Conservation (phyloP, 1,140 invertebrate genomes). For the Babylonia areolata region DNA sequence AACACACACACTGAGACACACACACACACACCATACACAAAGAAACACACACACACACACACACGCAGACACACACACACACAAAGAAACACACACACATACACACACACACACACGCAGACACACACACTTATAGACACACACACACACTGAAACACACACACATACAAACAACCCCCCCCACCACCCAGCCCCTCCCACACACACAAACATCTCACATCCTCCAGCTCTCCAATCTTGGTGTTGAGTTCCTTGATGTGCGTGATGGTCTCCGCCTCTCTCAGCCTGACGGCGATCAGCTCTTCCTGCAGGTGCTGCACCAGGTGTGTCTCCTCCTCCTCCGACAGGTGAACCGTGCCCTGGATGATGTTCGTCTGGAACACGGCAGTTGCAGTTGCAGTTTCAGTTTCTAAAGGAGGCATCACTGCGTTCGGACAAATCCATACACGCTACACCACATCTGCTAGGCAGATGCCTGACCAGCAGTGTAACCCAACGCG, state of each 20-base stretch:
- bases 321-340: conserved; percentile 57
- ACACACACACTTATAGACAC: background rate
- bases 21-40: too few relatives aligned
- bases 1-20: too few relatives aligned
- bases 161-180: background rate
- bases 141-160: background rate
- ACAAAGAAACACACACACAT: too few relatives aligned
- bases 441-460: too few relatives aligned
- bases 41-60: too few relatives aligned
- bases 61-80: too few relatives aligned
- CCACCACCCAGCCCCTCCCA: background rate
- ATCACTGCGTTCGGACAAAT: too few relatives aligned
- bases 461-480: too few relatives aligned
- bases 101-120: too few relatives aligned
- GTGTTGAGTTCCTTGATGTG: conserved; percentile 92
- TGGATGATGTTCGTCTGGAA: conserved; percentile 47
- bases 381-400: background rate
- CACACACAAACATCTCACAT: conserved; percentile 66
- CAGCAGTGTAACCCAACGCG: too few relatives aligned
- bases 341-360: conserved; percentile 49
- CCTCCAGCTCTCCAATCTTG: conserved; percentile 77
- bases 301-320: conserved; percentile 85
- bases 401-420: too few relatives aligned
- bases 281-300: conserved; percentile 94
- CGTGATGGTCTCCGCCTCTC: conserved; percentile 97